A percentile compares a stretch with the other conserved stretches of the same genome.
Evolutionary conservation across 2,113 vertebrate genomes (phyloP).

Genomic region (Rhombomys opimus): DNA sequence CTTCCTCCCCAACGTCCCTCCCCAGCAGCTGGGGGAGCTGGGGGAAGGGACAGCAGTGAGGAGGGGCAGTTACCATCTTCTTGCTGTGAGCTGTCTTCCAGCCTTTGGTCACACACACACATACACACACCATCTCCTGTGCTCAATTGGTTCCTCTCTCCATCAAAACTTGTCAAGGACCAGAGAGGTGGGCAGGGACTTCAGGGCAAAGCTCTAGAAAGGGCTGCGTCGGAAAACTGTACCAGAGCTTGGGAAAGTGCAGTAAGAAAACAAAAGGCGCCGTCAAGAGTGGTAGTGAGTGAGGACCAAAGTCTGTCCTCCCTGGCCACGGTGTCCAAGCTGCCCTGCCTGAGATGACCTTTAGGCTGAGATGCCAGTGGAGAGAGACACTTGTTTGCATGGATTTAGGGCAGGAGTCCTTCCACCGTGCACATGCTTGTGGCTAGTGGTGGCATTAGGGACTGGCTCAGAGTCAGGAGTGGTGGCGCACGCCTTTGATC

Average conservation of each 20-base stretch:
- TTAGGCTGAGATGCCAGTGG: not conserved
- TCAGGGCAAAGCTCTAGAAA: not conserved
- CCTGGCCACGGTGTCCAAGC: not conserved
- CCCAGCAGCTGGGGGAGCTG: conserved; percentile 68
- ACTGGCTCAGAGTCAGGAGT: not conserved
- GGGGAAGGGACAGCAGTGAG: not conserved
- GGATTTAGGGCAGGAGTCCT: not conserved
- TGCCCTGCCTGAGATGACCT: not conserved
- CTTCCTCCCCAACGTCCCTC: conserved; percentile 61
- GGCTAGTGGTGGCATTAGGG: not conserved
- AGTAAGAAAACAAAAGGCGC: not conserved
- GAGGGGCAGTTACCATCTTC: conserved; percentile 40
- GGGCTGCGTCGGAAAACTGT: not conserved
- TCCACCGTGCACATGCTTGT: not conserved
- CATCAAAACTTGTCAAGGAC: not conserved
- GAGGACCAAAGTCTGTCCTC: fast-evolving
- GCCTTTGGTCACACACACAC: not conserved
- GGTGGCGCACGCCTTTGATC: not conserved
- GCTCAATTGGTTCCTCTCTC: not conserved
- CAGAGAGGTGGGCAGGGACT: not conserved
- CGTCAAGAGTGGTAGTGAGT: not conserved
- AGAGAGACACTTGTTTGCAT: not conserved
- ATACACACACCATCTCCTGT: not conserved
- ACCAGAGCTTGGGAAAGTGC: not conserved
- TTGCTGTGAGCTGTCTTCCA: not conserved